Percentiles rank a stretch among this genome's conserved stretches.
These are phyloP conservation scores for Egretta garzetta DNA, from an alignment of 2,113 vertebrate genomes.

Conservation along the genomic window DNA sequence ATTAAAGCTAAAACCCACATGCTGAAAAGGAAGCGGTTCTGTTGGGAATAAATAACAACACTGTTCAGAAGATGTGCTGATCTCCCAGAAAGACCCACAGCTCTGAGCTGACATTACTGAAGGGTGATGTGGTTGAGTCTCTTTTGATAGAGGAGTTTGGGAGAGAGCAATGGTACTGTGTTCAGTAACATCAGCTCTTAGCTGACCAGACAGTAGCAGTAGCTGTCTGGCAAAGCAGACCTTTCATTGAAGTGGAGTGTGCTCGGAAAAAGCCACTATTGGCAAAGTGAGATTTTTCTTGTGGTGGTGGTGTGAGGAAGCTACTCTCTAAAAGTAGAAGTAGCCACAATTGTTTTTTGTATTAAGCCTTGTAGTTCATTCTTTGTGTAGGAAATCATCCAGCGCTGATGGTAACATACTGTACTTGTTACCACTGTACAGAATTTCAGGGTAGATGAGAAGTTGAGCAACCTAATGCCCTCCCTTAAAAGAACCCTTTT, in stretches of 20 bases:
- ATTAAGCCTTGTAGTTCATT: conserved; percentile 19
- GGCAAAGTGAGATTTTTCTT: background rate
- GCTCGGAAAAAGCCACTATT: conserved; percentile 5
- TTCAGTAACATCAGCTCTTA: background rate
- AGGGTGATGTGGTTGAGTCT: background rate
- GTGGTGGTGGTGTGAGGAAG: background rate
- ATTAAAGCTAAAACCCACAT: conserved; percentile 10
- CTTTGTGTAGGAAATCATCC: conserved; percentile 30
- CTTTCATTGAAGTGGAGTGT: background rate
- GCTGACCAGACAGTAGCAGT: background rate
- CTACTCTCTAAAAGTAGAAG: conserved; percentile 24
- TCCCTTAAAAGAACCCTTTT: background rate
- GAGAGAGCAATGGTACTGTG: background rate
- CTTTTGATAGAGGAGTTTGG: background rate
- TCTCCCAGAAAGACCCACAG: background rate
- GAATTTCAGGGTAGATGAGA: background rate
- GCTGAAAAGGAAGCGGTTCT: conserved; percentile 22
- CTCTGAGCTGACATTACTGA: background rate
- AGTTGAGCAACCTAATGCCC: background rate
- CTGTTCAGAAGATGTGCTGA: background rate
- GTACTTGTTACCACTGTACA: conserved; percentile 22
- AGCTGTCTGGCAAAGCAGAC: background rate
- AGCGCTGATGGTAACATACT: background rate
- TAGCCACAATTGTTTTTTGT: conserved; percentile 6
- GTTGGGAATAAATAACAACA: conserved; percentile 15